These are phyloP conservation scores for Parambassis ranga DNA, from an alignment of 2,797 vertebrate species.

Conservation along the genomic window DNA sequence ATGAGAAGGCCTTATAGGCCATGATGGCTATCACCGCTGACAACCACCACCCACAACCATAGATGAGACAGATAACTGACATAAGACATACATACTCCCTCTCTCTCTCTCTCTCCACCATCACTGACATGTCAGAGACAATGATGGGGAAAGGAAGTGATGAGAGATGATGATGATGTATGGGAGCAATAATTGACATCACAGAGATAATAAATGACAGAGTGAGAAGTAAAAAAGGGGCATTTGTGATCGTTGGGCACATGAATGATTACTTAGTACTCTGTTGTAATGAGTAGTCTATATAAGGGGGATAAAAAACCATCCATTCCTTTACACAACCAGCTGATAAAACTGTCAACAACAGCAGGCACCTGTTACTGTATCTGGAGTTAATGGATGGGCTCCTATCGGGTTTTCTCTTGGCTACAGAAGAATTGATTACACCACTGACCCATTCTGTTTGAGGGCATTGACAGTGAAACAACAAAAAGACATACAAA, in stretches of 20 bases:
- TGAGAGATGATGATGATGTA: slow-evolving; percentile 38
- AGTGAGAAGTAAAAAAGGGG: not conserved
- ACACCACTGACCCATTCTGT: not conserved
- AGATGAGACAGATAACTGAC: slow-evolving; percentile 57
- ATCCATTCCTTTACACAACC: too few species aligned
- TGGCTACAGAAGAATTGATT: not conserved
- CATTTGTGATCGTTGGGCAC: not conserved
- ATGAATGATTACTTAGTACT: not conserved
- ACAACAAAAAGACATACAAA: not conserved
- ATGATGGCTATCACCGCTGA: slow-evolving; percentile 57
- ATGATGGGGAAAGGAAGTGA: slow-evolving; percentile 2
- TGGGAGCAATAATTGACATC: slow-evolving; percentile 37
- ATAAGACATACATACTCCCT: slow-evolving; percentile 24
- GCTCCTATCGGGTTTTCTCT: too few species aligned
- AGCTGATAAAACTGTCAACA: not conserved
- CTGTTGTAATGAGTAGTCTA: too few species aligned
- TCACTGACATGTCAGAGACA: slow-evolving; percentile 29
- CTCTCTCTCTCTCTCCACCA: slow-evolving; percentile 1
- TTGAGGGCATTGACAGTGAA: not conserved
- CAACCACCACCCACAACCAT: slow-evolving; percentile 42
- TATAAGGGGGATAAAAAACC: too few species aligned
- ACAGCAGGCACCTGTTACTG: not conserved
- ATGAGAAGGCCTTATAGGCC: slow-evolving; percentile 44
- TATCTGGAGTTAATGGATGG: too few species aligned
- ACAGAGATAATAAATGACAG: slow-evolving; percentile 20